Percentiles rank a stretch among this genome's conserved stretches.
phyloP scores from a whole-genome alignment of 2,888 invertebrate species.

The Girardia tigrina region DNA sequence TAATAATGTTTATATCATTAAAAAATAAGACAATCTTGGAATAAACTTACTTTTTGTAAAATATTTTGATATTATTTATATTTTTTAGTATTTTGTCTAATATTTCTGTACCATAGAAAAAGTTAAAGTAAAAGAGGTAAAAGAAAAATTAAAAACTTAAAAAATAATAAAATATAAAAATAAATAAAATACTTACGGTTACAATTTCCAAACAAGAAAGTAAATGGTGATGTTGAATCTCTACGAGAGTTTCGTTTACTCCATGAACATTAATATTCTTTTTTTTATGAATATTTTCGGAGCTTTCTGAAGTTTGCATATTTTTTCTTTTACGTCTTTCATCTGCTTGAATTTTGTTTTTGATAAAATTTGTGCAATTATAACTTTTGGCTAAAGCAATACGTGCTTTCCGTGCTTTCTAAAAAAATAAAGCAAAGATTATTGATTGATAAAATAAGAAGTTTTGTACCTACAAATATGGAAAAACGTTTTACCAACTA shows the following conservation, averaged over 20 bases:
- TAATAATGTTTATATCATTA: too few species aligned
- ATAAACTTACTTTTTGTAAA: too few species aligned
- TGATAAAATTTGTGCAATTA: conserved; percentile 91
- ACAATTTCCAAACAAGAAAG: conserved; percentile 34
- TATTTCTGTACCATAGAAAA: too few species aligned
- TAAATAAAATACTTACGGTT: conserved; percentile 33
- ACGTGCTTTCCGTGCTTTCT: conserved; percentile 96
- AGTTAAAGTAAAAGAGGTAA: too few species aligned
- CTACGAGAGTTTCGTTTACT: conserved; percentile 60
- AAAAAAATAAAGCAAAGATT: conserved; percentile 54
- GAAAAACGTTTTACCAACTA: too few species aligned
- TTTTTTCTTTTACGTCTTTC: conserved; percentile 49
- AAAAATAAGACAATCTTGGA: too few species aligned
- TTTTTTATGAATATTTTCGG: neutral
- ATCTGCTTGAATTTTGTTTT: conserved; percentile 94
- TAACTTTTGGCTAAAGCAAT: conserved; percentile 97
- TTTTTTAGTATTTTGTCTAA: too few species aligned
- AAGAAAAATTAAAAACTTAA: too few species aligned
- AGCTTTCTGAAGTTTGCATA: neutral
- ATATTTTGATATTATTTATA: too few species aligned
- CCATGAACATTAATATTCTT: neutral
- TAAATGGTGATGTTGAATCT: conserved; percentile 88
- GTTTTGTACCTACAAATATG: too few species aligned
- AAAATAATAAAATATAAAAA: too few species aligned
- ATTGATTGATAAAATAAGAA: too few species aligned